phyloP scores from a whole-genome alignment of 1,140 invertebrate genomes.

The Capitella teleta region DNA sequence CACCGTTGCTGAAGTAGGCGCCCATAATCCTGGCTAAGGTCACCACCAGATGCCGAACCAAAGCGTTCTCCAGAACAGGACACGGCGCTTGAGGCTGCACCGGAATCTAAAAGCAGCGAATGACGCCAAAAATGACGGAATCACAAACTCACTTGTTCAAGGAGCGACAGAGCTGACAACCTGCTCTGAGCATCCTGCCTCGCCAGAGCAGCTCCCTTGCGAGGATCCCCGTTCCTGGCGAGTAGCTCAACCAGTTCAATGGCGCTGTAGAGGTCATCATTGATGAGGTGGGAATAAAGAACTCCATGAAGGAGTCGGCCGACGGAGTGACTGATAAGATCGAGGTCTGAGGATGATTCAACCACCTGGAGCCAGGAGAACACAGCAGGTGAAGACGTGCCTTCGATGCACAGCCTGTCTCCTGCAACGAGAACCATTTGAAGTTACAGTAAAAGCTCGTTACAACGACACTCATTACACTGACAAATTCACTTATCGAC shows the following conservation, averaged over 20 bases:
- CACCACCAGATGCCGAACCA: constrained; percentile 20
- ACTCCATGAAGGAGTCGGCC: constrained; percentile 5
- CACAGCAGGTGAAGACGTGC: neutral
- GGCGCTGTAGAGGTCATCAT: neutral
- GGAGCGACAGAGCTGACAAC: neutral
- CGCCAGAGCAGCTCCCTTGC: neutral
- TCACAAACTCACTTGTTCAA: too few relatives aligned
- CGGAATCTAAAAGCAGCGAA: too few relatives aligned
- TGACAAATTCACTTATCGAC: too few relatives aligned
- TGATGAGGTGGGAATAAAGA: constrained; percentile 3
- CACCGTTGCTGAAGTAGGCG: constrained; percentile 29
- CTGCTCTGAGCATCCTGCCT: neutral
- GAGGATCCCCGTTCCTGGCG: neutral
- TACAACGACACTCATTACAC: too few relatives aligned
- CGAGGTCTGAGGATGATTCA: too few relatives aligned
- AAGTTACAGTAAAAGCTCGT: too few relatives aligned
- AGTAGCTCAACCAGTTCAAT: constrained; percentile 5
- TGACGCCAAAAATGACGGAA: too few relatives aligned
- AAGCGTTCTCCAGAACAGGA: neutral
- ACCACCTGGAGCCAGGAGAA: neutral
- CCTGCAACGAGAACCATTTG: neutral
- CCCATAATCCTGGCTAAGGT: constrained; percentile 33
- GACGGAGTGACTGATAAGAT: too few relatives aligned
- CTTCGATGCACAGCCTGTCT: neutral
- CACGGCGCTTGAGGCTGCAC: too few relatives aligned